Base-by-base conservation (phyloP, 1,140 invertebrate genomes). In the Tetraneura akinire region DNA sequence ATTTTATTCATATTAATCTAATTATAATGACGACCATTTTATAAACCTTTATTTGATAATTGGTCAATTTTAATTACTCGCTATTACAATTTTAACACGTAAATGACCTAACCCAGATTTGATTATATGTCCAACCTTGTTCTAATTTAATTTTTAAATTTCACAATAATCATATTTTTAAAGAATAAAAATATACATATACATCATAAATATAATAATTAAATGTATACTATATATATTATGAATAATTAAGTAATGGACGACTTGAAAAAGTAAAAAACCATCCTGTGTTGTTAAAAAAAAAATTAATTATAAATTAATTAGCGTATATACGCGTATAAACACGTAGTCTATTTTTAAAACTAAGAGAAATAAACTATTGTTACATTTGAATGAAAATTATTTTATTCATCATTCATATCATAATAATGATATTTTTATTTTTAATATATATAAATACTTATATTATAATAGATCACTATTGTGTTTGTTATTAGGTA, bases 41-140 rank as follows among this genome's bases (percentile, higher is more conserved):
- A n/a, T 53, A n/a, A 5, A 14, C 18, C n/a, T n/a, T 42, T 42
- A 42, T 29, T 26, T 68, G 47, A 2, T 68, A 47, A 26, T 68
- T 26, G 66, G 66, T 42, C 5, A 68, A 68, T 47, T 68, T 47
- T 23, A 68, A 68, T 47, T 26, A 68, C 66, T 6, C n/a, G 42
- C 62, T 16, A 51, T 45, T 29, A 49, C n/a, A 70, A 51, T 51
- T 71, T 10, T n/a, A 51, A 71, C 23, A 71, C 47, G n/a, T 71
- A 51, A 51, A 51, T 51, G 47, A 51, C 68, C 47, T n/a, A 23
- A 51, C 68, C 68, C 16, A 71, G 68, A 71, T 71, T 49, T 51
- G 47, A 71, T 71, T 51, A 21, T 47, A 16, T 49, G 47, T 29
- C 14, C 26, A 23, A 71, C 68, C 68, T 71, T 51, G 68, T 71